phyloP scores from a whole-genome alignment of 2,888 invertebrate species.

The Acleris sparsana region DNA sequence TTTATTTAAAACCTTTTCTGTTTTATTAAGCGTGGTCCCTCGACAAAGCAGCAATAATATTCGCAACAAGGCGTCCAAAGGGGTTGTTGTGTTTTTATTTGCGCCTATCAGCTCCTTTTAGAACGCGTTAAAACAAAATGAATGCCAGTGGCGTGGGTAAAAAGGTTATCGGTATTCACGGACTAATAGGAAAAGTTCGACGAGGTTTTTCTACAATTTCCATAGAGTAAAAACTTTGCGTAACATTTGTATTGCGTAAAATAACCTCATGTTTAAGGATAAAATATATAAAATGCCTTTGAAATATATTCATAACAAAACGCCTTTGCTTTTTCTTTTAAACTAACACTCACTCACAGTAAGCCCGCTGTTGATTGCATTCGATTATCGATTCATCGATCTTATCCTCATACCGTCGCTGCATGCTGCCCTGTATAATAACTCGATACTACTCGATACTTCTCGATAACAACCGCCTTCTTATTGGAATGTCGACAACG shows the following conservation, averaged over 20 bases:
- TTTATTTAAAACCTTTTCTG: constrained; percentile 3
- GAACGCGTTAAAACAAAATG: constrained; percentile 31
- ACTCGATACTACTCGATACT: constrained; percentile 39
- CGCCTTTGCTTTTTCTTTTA: constrained; percentile 18
- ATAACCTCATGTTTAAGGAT: too few relatives aligned
- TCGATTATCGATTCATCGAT: constrained; percentile 61
- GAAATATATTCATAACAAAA: neutral
- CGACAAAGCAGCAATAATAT: constrained; percentile 28
- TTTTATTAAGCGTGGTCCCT: constrained; percentile 8
- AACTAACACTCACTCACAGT: constrained; percentile 35
- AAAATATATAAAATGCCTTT: too few relatives aligned
- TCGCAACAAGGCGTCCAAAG: constrained; percentile 48
- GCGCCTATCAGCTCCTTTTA: constrained; percentile 36
- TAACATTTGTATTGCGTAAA: too few relatives aligned
- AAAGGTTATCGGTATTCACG: constrained; percentile 16
- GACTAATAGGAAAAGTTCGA: too few relatives aligned
- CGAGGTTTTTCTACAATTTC: too few relatives aligned
- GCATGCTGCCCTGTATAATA: constrained; percentile 39
- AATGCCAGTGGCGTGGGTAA: constrained; percentile 23
- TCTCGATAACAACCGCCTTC: constrained; percentile 37
- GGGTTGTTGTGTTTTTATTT: constrained; percentile 36
- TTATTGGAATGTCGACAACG: constrained; percentile 40
- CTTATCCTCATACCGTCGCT: constrained; percentile 47
- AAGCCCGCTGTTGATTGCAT: constrained; percentile 59
- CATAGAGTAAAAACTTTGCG: too few relatives aligned